Conservation (phyloP, 1,140 invertebrate species). For the Drosophila sechellia region DNA sequence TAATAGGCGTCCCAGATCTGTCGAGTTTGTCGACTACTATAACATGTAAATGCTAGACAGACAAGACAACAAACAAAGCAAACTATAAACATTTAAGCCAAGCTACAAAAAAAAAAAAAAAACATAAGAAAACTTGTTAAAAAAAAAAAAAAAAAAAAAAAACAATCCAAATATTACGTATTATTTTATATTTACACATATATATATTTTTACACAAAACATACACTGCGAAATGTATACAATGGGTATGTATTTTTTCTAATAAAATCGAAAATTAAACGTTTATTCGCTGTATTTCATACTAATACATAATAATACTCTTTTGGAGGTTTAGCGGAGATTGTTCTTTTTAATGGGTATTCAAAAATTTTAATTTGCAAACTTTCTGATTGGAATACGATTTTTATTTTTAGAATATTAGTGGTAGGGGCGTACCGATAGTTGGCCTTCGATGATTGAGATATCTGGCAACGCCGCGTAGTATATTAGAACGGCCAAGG, state of each 20-base stretch:
- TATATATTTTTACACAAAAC: slow-evolving; percentile 76
- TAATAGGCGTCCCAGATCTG: slow-evolving; percentile 75
- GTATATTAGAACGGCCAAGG: not conserved
- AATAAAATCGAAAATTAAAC: slow-evolving; percentile 58
- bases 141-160: slow-evolving; percentile 24
- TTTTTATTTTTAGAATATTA: not conserved
- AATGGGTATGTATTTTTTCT: slow-evolving; percentile 72
- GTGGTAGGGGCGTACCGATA: not conserved
- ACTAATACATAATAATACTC: not conserved
- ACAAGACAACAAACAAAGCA: slow-evolving; percentile 19
- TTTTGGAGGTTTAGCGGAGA: not conserved
- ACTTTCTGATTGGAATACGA: too few species aligned
- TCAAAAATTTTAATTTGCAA: too few species aligned
- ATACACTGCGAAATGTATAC: slow-evolving; percentile 67
- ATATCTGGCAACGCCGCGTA: not conserved
- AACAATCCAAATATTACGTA: slow-evolving; percentile 64
- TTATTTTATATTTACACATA: slow-evolving; percentile 74
- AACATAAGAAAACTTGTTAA: slow-evolving; percentile 23
- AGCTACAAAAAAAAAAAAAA: slow-evolving; percentile 50
- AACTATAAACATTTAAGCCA: slow-evolving; percentile 48
- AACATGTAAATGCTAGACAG: slow-evolving; percentile 68
- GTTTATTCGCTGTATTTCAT: slow-evolving; percentile 10
- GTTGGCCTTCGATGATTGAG: not conserved
- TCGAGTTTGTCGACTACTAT: slow-evolving; percentile 84
- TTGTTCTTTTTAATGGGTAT: not conserved